Percentiles rank a stretch among this genome's conserved stretches.
These are phyloP conservation scores for Lasioglossum zephyrum DNA, from an alignment of 2,888 invertebrate species.

Conservation along the genomic window DNA sequence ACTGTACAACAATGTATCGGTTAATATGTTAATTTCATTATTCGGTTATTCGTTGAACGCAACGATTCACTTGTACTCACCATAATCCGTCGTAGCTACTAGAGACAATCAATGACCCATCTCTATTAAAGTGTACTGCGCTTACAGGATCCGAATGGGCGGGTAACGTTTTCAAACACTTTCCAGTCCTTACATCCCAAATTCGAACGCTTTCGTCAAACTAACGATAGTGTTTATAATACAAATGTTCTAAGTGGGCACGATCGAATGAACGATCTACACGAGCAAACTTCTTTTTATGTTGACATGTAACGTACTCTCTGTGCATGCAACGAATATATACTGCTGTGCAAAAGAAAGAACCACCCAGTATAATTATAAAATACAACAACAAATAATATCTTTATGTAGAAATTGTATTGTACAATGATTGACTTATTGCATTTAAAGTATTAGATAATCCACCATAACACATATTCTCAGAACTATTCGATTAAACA, in stretches of 20 bases:
- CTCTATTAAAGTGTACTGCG: constrained; percentile 99
- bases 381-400: no score
- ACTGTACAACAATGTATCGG: constrained; percentile 85
- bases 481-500: no score
- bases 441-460: no score
- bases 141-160: constrained; percentile 99
- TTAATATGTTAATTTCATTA: background rate
- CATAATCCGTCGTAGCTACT: constrained; percentile 99
- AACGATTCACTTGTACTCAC: constrained; percentile 85
- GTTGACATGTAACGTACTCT: background rate
- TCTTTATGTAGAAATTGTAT: no score
- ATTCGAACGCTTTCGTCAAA: constrained; percentile 99
- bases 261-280: background rate
- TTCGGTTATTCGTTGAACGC: background rate
- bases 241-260: background rate
- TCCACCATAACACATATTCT: no score
- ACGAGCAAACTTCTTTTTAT: constrained; percentile 11
- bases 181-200: constrained; percentile 99
- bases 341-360: no score
- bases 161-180: constrained; percentile 98
- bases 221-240: constrained; percentile 77
- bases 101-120: constrained; percentile 99
- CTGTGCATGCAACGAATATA: background rate
- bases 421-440: no score
- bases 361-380: no score